phyloP scores from a whole-genome alignment of 2,888 invertebrate genomes.

The Siphlonurus alternatus region DNA sequence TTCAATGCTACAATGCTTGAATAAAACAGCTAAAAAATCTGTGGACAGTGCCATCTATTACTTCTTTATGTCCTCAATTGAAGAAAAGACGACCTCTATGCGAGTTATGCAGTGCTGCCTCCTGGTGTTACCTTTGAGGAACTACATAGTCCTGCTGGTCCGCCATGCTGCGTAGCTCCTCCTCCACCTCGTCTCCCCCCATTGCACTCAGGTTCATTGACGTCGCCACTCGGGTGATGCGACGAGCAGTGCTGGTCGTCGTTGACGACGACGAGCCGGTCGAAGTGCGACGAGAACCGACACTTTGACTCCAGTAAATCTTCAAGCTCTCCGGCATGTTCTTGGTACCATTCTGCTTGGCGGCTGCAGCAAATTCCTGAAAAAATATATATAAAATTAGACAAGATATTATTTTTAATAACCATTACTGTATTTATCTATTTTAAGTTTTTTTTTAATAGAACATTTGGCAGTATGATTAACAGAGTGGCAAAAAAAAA shows the following conservation, averaged over 20 bases:
- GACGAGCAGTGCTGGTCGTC: not conserved
- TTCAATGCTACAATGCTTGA: too few species aligned
- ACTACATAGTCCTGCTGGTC: not conserved
- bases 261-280: slow-evolving; percentile 7
- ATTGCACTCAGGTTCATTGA: not conserved
- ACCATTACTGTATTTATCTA: not conserved
- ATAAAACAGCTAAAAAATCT: too few species aligned
- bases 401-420: not conserved
- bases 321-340: slow-evolving; percentile 16
- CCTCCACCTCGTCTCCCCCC: slow-evolving; percentile 12
- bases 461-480: too few species aligned
- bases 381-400: slow-evolving; percentile 6
- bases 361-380: slow-evolving; percentile 22
- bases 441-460: not conserved
- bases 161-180: slow-evolving; percentile 8
- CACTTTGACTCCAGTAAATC: slow-evolving; percentile 14
- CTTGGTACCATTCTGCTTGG: slow-evolving; percentile 21
- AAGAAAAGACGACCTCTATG: too few species aligned
- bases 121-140: not conserved
- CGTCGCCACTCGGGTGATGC: not conserved
- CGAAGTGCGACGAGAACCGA: slow-evolving; percentile 7
- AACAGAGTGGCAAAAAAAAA: too few species aligned
- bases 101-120: too few species aligned
- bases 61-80: too few species aligned
- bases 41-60: too few species aligned